Evolutionary conservation across 2,113 vertebrate species (phyloP), one percentile per base, ranked within the genome.

Genomic region (Andinoacara biseriatus): DNA sequence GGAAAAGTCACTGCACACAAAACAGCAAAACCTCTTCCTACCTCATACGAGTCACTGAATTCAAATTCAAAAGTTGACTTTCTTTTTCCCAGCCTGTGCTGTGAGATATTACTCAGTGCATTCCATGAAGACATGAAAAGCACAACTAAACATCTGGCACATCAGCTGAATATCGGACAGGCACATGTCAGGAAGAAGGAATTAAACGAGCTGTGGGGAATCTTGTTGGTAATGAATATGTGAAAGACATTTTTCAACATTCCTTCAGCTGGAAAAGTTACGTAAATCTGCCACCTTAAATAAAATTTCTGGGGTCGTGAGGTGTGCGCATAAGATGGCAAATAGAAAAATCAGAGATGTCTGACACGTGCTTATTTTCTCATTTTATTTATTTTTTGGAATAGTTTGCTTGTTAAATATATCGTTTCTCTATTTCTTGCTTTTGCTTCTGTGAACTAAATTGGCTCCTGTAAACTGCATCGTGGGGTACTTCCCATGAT

Each of bases 101-200:
- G 63, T 46, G 65, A 69, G 65, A 17, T 69, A 69, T 69, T 49
- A 49, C 24, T 69, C 24, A 1, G 65, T 69, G 65, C 24, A 9
- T 69, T 69, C 65, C 24, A 29, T 69, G 49, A 49, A 69, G 43
- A 69, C 40, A 69, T 49, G 24, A 69, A 43, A 7, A 52, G 15
- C 43, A 49, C 65, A 69, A 29, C 5, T 29, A 67, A 62, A 63
- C 82, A 63, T 88, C 22, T 60, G 40, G 31, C 46, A 78, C 2
- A 56, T 31, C 79, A 22, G 60, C 46, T 72, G 67, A 43, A 75
- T 31, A 24, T 43, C 56, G 22, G 58, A 67, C 60, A 57, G 58
- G 22, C 18, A 46, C 72, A 22, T 58, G 58, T 63, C 56, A 20
- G 7, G 18, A 58, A 35, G 43, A 38, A 49, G 18, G 31, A 9